phyloP scores from a whole-genome alignment of 1,140 invertebrate species.

The Cyclargus thomasi region DNA sequence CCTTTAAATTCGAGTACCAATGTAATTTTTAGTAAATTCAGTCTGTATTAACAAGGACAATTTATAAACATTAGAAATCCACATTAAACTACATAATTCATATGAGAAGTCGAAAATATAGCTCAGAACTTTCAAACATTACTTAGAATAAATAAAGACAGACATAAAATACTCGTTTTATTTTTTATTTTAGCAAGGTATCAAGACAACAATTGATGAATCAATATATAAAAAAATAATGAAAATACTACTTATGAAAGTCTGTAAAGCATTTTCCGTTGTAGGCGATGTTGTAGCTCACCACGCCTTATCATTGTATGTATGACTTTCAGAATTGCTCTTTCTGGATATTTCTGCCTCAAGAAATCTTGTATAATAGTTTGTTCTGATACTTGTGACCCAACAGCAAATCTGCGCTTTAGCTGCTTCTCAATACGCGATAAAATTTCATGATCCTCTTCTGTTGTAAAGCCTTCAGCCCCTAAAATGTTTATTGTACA shows the following conservation, averaged over 20 bases:
- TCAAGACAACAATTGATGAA: background rate
- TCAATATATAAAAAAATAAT: background rate
- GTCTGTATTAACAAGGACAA: too few species aligned
- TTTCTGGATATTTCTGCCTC: constrained; percentile 94
- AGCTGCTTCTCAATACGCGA: constrained; percentile 95
- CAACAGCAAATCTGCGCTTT: constrained; percentile 95
- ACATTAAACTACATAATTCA: too few species aligned
- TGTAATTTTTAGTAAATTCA: too few species aligned
- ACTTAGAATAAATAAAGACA: too few species aligned
- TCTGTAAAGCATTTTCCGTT: constrained; percentile 97
- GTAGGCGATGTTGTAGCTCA: constrained; percentile 95
- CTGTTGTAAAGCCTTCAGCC: constrained; percentile 96
- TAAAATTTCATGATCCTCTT: constrained; percentile 94
- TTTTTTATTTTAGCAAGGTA: background rate
- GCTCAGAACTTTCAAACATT: too few species aligned
- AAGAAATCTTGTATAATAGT: constrained; percentile 96
- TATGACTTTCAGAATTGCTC: constrained; percentile 91
- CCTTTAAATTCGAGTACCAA: too few species aligned
- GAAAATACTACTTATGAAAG: constrained; percentile 77
- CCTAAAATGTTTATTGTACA: constrained; percentile 73
- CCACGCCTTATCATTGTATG: constrained; percentile 95
- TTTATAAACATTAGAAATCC: too few species aligned
- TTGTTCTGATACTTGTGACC: constrained; percentile 96
- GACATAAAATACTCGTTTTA: background rate
- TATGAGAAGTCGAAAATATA: too few species aligned